These are phyloP conservation scores for Myiagra hebetior DNA, from an alignment of 2,113 vertebrate species.

Conservation along the genomic window DNA sequence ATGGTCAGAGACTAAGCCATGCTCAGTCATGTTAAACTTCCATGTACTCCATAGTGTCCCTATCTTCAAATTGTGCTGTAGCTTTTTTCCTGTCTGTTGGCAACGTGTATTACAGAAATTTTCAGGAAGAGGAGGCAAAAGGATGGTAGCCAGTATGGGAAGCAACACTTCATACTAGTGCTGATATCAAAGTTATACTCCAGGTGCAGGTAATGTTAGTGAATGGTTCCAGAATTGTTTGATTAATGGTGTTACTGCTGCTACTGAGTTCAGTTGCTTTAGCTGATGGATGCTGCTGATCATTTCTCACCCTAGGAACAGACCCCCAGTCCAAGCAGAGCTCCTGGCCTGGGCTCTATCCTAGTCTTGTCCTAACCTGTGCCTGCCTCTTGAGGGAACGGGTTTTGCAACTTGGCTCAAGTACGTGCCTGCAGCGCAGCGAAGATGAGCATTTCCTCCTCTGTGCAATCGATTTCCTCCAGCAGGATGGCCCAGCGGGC, in stretches of 20 bases:
- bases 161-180: not conserved
- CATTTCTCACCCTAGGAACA: not conserved
- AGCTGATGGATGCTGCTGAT: not conserved
- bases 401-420: not conserved
- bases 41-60: not conserved
- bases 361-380: slow-evolving; percentile 54
- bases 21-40: not conserved
- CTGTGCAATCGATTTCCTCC: slow-evolving; percentile 96
- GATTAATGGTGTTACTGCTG: not conserved
- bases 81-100: not conserved
- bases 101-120: not conserved
- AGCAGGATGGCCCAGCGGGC: slow-evolving; percentile 92
- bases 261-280: not conserved
- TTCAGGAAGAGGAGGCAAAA: not conserved
- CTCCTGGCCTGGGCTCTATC: not conserved
- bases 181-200: not conserved
- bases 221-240: not conserved
- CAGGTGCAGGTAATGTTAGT: not conserved
- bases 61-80: not conserved
- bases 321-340: not conserved
- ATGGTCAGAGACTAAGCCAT: not conserved
- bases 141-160: not conserved
- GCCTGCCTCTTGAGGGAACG: not conserved
- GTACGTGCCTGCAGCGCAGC: slow-evolving; percentile 89
- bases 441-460: slow-evolving; percentile 98